Conservation (phyloP, 2,888 invertebrate genomes). For the Emmelina monodactyla region DNA sequence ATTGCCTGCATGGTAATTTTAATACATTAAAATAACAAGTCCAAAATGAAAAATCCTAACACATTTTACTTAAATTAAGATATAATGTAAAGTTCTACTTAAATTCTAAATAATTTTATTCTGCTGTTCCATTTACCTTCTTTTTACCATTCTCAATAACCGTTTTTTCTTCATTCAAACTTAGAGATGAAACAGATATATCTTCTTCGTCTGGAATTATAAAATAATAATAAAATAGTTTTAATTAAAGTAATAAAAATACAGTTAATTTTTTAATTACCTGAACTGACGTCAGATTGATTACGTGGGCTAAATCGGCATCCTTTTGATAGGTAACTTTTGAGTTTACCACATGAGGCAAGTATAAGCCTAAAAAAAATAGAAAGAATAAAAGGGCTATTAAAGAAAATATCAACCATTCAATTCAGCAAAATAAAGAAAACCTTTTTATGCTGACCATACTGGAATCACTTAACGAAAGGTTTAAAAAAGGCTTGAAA, state of each 20-base stretch:
- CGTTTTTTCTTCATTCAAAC: slow-evolving; percentile 42
- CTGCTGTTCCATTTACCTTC: slow-evolving; percentile 28
- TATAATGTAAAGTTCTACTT: slow-evolving; percentile 8
- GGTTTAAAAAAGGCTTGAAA: neutral
- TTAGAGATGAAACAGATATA: slow-evolving; percentile 41
- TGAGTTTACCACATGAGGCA: slow-evolving; percentile 85
- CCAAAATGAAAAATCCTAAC: slow-evolving; percentile 6
- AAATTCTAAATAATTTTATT: slow-evolving; percentile 14
- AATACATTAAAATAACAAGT: slow-evolving; percentile 6
- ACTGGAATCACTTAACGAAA: too few relatives aligned
- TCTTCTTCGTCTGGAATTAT: slow-evolving; percentile 48
- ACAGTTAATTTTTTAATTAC: slow-evolving; percentile 20
- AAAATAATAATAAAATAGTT: too few relatives aligned
- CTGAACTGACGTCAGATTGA: slow-evolving; percentile 77
- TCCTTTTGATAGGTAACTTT: slow-evolving; percentile 74
- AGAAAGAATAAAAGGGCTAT: too few relatives aligned
- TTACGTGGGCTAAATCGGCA: slow-evolving; percentile 79
- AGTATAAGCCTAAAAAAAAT: slow-evolving; percentile 73
- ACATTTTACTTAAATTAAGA: slow-evolving; percentile 8
- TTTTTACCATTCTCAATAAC: slow-evolving; percentile 42
- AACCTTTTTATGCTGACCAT: too few relatives aligned
- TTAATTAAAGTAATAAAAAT: neutral
- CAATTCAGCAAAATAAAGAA: too few relatives aligned
- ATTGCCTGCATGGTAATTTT: too few relatives aligned
- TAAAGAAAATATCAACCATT: too few relatives aligned